phyloP scores from a whole-genome alignment of 2,888 invertebrate genomes.

The Drosophila pullipes region DNA sequence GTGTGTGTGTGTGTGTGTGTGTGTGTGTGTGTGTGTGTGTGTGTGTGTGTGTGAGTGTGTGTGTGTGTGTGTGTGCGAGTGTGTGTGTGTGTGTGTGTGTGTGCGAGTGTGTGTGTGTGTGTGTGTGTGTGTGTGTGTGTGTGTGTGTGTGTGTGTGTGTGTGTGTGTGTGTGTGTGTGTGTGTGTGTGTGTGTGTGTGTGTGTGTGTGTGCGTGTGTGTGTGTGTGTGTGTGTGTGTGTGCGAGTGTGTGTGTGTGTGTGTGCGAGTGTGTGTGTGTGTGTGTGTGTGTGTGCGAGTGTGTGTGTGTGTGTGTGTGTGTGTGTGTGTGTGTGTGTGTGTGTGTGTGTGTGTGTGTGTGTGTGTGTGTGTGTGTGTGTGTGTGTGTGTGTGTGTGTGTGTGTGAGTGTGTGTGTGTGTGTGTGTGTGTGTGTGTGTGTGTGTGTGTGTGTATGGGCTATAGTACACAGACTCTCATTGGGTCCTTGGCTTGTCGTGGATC shows the following conservation, averaged over 20 bases:
- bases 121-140: not conserved
- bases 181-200: not conserved
- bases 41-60: not conserved
- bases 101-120: not conserved
- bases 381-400: not conserved
- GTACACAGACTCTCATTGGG: constrained; percentile 36
- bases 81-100: not conserved
- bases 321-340: not conserved
- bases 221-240: not conserved
- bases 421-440: not conserved
- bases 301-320: not conserved
- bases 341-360: not conserved
- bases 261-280: not conserved
- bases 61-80: not conserved
- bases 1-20: not conserved
- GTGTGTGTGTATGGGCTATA: constrained; percentile 2
- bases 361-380: not conserved
- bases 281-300: not conserved
- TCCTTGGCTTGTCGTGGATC: constrained; percentile 59
- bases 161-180: not conserved
- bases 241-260: not conserved
- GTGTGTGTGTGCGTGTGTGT: not conserved
- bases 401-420: not conserved
- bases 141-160: not conserved
- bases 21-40: not conserved